These are phyloP conservation scores for Pseudolaguvia tuberculata DNA, from an alignment of 2,113 vertebrate genomes.

Conservation along the genomic window DNA sequence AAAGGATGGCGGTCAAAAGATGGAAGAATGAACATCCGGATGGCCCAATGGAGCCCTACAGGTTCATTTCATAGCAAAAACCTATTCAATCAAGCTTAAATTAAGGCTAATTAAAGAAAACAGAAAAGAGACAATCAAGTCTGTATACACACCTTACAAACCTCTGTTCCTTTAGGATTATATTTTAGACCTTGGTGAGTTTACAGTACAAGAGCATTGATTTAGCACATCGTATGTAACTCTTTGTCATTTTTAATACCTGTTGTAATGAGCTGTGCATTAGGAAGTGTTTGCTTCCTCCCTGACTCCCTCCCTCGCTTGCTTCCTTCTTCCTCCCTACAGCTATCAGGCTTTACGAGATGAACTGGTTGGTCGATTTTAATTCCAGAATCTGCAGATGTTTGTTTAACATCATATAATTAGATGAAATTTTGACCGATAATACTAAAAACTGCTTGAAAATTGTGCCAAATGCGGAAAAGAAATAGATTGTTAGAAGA, in stretches of 20 bases:
- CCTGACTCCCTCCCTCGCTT: background rate
- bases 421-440: background rate
- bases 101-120: background rate
- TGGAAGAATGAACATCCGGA: background rate
- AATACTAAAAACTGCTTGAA: too few relatives aligned
- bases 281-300: background rate
- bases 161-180: background rate
- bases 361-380: background rate
- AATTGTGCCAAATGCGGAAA: too few relatives aligned
- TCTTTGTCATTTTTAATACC: background rate
- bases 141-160: background rate
- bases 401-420: slow-evolving; percentile 1
- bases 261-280: background rate
- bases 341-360: background rate
- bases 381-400: background rate
- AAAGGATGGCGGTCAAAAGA: background rate
- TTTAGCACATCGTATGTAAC: background rate
- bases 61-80: background rate
- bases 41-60: background rate
- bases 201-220: background rate
- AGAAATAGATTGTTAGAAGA: too few relatives aligned
- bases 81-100: background rate
- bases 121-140: background rate
- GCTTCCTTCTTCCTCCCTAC: too few relatives aligned
- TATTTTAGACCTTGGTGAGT: background rate